Conservation (phyloP, 2,113 vertebrate genomes). For the Platycercus adscitus region DNA sequence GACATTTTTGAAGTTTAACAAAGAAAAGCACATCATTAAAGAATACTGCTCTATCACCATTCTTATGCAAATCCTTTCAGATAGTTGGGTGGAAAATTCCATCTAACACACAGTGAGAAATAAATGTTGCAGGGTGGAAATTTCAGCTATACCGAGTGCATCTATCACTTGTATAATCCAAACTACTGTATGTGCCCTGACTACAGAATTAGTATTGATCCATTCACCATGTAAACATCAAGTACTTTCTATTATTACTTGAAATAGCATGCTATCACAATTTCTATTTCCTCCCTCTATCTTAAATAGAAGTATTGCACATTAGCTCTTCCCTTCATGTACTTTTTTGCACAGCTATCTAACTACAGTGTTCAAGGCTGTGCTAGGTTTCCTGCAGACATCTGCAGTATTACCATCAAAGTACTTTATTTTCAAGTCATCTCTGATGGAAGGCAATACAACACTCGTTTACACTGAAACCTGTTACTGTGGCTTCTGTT, state of each 20-base stretch:
- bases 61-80: conserved; percentile 85
- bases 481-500: conserved; percentile 62
- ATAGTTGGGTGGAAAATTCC: conserved; percentile 85
- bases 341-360: conserved; percentile 82
- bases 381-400: conserved; percentile 80
- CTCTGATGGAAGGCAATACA: conserved; percentile 77
- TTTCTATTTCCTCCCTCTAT: conserved; percentile 86
- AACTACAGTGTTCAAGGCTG: conserved; percentile 76
- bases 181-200: conserved; percentile 82
- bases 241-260: conserved; percentile 87
- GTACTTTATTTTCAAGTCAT: conserved; percentile 81
- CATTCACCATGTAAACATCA: conserved; percentile 85
- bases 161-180: conserved; percentile 85
- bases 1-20: conserved; percentile 86
- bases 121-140: conserved; percentile 82
- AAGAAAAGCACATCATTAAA: conserved; percentile 87
- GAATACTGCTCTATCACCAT: conserved; percentile 84
- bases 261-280: conserved; percentile 87
- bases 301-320: conserved; percentile 85
- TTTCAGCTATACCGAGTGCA: conserved; percentile 79
- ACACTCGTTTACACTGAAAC: conserved; percentile 76
- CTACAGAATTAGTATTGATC: conserved; percentile 86
- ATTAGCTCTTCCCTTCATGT: conserved; percentile 80
- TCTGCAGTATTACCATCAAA: conserved; percentile 81
- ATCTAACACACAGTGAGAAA: conserved; percentile 80